phyloP scores from a whole-genome alignment of 2,113 vertebrate genomes.

The Amphiprion percula region DNA sequence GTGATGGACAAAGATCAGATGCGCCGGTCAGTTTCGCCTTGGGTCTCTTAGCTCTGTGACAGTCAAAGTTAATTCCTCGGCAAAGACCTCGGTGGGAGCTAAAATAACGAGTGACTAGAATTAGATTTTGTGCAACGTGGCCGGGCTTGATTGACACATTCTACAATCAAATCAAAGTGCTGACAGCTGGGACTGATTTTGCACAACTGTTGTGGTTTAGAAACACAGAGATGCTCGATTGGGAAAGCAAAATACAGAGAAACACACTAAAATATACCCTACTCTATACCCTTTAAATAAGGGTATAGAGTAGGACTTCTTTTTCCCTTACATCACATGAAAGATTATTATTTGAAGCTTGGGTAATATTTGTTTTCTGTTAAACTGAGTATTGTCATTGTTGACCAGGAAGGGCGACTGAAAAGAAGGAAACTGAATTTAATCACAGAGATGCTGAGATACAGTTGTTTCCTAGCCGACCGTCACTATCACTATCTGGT shows the following conservation, averaged over 20 bases:
- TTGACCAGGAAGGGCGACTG: slow-evolving; percentile 32
- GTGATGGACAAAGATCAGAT: slow-evolving; percentile 67
- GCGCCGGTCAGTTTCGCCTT: slow-evolving; percentile 62
- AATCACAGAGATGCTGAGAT: slow-evolving; percentile 58
- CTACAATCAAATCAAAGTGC: slow-evolving; percentile 82
- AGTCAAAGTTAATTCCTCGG: slow-evolving; percentile 62
- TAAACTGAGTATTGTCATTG: slow-evolving; percentile 53
- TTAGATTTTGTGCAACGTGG: slow-evolving; percentile 71
- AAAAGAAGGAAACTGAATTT: slow-evolving; percentile 52
- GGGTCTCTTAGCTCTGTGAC: slow-evolving; percentile 43
- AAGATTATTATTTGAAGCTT: slow-evolving; percentile 39
- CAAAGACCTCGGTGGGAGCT: slow-evolving; percentile 56
- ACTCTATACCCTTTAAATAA: slow-evolving; percentile 2
- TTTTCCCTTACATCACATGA: slow-evolving; percentile 43
- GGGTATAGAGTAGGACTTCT: slow-evolving; percentile 24
- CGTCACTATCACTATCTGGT: neutral
- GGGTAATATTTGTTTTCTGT: slow-evolving; percentile 65
- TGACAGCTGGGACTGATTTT: slow-evolving; percentile 81
- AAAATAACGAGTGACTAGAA: slow-evolving; percentile 75
- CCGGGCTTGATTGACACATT: slow-evolving; percentile 78
- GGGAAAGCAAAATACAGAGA: slow-evolving; percentile 62
- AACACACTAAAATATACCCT: slow-evolving; percentile 36
- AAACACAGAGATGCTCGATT: slow-evolving; percentile 58
- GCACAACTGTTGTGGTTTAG: slow-evolving; percentile 77
- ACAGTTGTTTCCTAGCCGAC: slow-evolving; percentile 18